Evolutionary conservation across 2,888 invertebrate species (phyloP).

Genomic region (Gryllus longicercus): DNA sequence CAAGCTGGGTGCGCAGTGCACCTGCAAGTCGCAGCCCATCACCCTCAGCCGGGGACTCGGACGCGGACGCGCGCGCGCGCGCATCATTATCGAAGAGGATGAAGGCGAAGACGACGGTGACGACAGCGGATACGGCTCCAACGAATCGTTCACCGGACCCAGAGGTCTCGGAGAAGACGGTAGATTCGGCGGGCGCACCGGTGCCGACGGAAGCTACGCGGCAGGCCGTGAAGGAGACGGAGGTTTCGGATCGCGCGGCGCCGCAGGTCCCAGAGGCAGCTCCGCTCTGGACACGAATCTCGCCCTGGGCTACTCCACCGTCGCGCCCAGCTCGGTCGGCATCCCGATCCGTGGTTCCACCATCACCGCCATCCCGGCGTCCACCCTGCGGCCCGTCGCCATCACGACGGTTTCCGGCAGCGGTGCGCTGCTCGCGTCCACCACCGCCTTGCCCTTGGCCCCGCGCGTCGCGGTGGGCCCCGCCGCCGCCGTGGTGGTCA

Average conservation of each 20-base stretch:
- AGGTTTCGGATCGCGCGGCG: not conserved
- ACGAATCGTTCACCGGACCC: not conserved
- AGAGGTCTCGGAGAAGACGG: not conserved
- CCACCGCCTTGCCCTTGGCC: not conserved
- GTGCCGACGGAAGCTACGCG: not conserved
- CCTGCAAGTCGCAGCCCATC: constrained; percentile 52
- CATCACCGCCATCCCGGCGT: not conserved
- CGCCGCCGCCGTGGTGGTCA: not conserved
- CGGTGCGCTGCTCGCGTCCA: not conserved
- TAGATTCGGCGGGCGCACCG: constrained; percentile 40
- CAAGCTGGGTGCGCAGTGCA: constrained; percentile 70
- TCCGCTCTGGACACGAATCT: not conserved
- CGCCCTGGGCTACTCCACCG: not conserved
- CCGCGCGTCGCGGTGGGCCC: not conserved
- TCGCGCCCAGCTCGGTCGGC: not conserved
- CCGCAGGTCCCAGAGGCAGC: not conserved
- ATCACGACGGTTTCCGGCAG: not conserved
- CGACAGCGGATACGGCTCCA: constrained; percentile 21
- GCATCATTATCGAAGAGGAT: not conserved
- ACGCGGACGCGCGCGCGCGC: not conserved
- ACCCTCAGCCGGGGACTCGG: not conserved
- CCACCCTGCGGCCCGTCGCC: not conserved
- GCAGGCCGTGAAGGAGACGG: not conserved
- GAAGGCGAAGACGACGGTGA: not conserved
- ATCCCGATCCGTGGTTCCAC: not conserved